Evolutionary conservation across 2,113 vertebrate genomes (phyloP).

Genomic region (Pimephales promelas): DNA sequence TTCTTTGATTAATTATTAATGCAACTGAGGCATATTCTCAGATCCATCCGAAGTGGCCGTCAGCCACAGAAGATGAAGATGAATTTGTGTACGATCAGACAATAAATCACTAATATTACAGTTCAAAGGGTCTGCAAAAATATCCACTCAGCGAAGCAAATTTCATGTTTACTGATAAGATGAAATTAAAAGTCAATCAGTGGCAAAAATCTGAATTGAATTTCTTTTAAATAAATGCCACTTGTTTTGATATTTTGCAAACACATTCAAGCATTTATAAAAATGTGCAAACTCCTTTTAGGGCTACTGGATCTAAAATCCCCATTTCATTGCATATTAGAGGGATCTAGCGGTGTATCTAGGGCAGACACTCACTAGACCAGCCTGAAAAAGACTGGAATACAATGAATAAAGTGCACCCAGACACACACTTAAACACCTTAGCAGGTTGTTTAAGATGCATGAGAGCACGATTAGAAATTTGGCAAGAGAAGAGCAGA

Average conservation of each 20-base stretch:
- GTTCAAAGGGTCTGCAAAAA: neutral
- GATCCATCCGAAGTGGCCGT: neutral
- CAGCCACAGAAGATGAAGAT: slow-evolving; percentile 9
- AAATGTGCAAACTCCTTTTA: neutral
- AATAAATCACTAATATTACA: slow-evolving; percentile 18
- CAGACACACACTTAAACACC: neutral
- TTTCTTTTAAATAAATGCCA: neutral
- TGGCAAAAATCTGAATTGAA: neutral
- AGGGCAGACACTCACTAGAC: slow-evolving; percentile 7
- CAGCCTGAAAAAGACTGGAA: neutral
- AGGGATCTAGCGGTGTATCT: neutral
- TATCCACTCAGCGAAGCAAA: neutral
- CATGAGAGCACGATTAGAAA: neutral
- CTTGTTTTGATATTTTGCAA: neutral
- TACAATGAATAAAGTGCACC: slow-evolving; percentile 29
- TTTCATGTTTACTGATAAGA: neutral
- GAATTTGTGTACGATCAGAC: slow-evolving; percentile 5
- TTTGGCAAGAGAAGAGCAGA: slow-evolving; percentile 11
- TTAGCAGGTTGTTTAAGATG: neutral
- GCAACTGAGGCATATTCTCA: slow-evolving; percentile 5
- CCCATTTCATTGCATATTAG: neutral
- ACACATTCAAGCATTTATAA: neutral
- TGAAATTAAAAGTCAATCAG: neutral
- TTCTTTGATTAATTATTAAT: slow-evolving; percentile 46
- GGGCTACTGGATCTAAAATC: neutral